These are phyloP conservation scores for Opisthocomus hoazin DNA, from an alignment of 2,113 vertebrate genomes.

Conservation along the genomic window DNA sequence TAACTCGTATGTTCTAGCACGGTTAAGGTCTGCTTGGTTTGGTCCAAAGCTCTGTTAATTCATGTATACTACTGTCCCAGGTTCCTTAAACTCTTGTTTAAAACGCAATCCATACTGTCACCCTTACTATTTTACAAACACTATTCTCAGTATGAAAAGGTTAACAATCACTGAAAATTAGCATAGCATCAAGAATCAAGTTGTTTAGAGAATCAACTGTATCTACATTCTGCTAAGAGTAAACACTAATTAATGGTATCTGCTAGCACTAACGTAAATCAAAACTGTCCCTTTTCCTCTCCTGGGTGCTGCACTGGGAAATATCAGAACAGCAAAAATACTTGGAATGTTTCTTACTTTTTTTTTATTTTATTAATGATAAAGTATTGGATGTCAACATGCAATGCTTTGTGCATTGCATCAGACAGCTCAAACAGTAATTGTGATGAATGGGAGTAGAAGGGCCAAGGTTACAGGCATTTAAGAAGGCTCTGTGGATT, in stretches of 20 bases:
- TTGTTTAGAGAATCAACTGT: neutral
- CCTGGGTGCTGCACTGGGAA: slow-evolving; percentile 65
- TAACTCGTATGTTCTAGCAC: neutral
- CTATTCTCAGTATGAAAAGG: neutral
- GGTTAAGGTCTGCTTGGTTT: neutral
- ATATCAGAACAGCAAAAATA: slow-evolving; percentile 69
- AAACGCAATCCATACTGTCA: neutral
- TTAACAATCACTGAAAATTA: slow-evolving; percentile 12
- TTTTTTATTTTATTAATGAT: slow-evolving; percentile 72
- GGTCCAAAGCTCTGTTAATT: neutral
- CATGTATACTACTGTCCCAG: neutral
- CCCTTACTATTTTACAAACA: neutral
- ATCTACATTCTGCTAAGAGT: neutral
- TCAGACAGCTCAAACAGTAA: slow-evolving; percentile 73
- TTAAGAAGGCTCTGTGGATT: slow-evolving; percentile 69
- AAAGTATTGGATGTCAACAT: slow-evolving; percentile 76
- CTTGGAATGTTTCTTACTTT: slow-evolving; percentile 68
- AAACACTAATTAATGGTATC: slow-evolving; percentile 61
- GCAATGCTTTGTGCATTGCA: slow-evolving; percentile 65
- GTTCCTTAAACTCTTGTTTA: neutral
- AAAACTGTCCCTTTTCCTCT: slow-evolving; percentile 44
- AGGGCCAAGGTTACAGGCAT: slow-evolving; percentile 68
- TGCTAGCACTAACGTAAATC: slow-evolving; percentile 62
- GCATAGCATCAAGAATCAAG: neutral
- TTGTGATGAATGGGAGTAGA: slow-evolving; percentile 74